These are phyloP conservation scores for Ptiloglossa arizonensis DNA, from an alignment of 1,140 invertebrate genomes.

Conservation along the genomic window DNA sequence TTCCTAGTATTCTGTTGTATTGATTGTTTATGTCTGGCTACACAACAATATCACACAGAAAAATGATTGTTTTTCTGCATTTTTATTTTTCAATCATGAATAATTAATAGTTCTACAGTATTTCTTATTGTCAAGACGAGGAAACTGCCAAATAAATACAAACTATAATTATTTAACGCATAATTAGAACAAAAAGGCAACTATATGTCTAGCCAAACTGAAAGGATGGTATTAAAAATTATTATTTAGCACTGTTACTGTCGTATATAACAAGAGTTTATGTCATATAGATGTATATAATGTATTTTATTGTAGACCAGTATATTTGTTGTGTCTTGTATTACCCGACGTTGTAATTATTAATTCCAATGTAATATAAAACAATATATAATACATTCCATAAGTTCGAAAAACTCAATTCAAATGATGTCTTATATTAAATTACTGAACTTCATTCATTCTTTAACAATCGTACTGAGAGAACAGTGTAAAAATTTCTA, in stretches of 20 bases:
- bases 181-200: constrained; percentile 18
- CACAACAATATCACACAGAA: constrained; percentile 20
- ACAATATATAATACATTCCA: constrained; percentile 71
- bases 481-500: not conserved
- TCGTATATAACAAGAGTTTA: constrained; percentile 49
- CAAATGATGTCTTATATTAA: constrained; percentile 24
- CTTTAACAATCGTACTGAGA: not conserved
- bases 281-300: constrained; percentile 70
- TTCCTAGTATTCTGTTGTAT: constrained; percentile 7
- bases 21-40: constrained; percentile 27
- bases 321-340: constrained; percentile 60
- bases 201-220: constrained; percentile 22
- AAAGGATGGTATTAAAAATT: constrained; percentile 34
- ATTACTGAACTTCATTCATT: constrained; percentile 8
- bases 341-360: constrained; percentile 66
- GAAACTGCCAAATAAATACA: constrained; percentile 7
- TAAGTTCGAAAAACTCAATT: constrained; percentile 26
- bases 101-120: constrained; percentile 29
- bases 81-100: constrained; percentile 14
- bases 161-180: constrained; percentile 31
- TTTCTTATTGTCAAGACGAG: constrained; percentile 19
- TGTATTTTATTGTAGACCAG: constrained; percentile 70
- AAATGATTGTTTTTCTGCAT: constrained; percentile 13
- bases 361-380: constrained; percentile 66
- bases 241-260: constrained; percentile 49